Percentiles rank a stretch among this genome's conserved stretches.
These are phyloP conservation scores for Acholoe squamosa DNA, from an alignment of 2,888 invertebrate genomes.

Conservation along the genomic window DNA sequence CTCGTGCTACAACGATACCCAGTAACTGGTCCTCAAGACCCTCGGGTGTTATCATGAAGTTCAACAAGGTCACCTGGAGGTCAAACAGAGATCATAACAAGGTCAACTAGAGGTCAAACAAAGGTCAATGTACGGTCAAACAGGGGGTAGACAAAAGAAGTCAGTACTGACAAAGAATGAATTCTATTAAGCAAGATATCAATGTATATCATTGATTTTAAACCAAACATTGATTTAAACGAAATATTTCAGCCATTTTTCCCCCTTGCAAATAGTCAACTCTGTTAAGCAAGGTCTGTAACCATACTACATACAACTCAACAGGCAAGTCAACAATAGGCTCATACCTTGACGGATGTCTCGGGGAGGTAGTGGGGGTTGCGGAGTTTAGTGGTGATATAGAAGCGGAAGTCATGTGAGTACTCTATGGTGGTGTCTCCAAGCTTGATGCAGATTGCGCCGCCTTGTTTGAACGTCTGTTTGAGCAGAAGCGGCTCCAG, in stretches of 20 bases:
- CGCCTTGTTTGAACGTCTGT: slow-evolving; percentile 84
- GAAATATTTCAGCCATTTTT: no score
- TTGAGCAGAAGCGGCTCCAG: slow-evolving; percentile 84
- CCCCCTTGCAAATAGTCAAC: no score
- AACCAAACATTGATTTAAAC: background rate
- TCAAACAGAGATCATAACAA: background rate
- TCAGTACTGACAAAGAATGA: no score
- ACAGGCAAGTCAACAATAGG: background rate
- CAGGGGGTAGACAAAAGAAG: slow-evolving; percentile 66
- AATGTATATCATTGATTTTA: background rate
- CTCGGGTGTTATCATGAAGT: slow-evolving; percentile 85
- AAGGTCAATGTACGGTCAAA: slow-evolving; percentile 63
- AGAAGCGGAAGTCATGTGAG: slow-evolving; percentile 84
- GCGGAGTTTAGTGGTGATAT: slow-evolving; percentile 84
- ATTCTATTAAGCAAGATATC: no score
- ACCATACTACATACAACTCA: no score
- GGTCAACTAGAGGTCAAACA: slow-evolving; percentile 69
- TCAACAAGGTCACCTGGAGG: slow-evolving; percentile 82
- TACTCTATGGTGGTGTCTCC: slow-evolving; percentile 84
- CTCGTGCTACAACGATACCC: slow-evolving; percentile 84
- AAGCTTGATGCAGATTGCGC: slow-evolving; percentile 83
- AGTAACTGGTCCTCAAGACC: slow-evolving; percentile 84
- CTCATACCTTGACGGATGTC: slow-evolving; percentile 83
- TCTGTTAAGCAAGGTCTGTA: no score
- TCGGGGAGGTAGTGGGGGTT: slow-evolving; percentile 85